Evolutionary conservation across 2,113 vertebrate species (phyloP).

Genomic region (Accipiter cooperii): DNA sequence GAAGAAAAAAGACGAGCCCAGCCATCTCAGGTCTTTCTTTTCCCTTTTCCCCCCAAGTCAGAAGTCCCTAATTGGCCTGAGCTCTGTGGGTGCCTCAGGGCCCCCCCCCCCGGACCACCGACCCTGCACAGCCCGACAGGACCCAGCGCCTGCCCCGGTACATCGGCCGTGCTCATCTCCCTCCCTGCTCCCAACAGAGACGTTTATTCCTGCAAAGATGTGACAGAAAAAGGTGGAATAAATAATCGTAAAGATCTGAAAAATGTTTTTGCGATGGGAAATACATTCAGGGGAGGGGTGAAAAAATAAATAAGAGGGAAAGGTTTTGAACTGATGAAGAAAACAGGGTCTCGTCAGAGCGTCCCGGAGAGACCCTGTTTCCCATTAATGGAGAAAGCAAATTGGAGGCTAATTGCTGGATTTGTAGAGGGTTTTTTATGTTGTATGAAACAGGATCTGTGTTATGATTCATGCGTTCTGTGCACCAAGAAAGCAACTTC

Average conservation of each 20-base stretch:
- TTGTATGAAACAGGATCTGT: neutral
- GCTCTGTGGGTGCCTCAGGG: neutral
- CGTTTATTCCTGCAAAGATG: neutral
- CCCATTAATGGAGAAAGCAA: slow-evolving; percentile 53
- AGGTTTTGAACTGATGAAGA: slow-evolving; percentile 36
- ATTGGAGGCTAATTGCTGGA: slow-evolving; percentile 56
- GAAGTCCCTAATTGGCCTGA: slow-evolving; percentile 32
- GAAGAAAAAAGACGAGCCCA: neutral
- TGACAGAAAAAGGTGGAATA: slow-evolving; percentile 29
- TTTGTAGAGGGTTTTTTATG: neutral
- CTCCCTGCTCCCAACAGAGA: neutral
- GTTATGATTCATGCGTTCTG: neutral
- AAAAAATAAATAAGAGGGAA: neutral
- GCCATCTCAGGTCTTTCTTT: neutral
- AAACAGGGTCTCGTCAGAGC: neutral
- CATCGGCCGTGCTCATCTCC: neutral
- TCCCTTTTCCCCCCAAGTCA: neutral
- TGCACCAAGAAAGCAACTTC: neutral
- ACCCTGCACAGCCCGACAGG: neutral
- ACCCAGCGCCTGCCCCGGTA: rapidly evolving
- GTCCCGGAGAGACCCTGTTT: neutral
- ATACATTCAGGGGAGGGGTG: neutral
- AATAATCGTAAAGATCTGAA: slow-evolving; percentile 8
- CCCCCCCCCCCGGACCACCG: neutral
- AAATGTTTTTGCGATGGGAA: neutral